Evolutionary conservation across 2,888 invertebrate genomes (phyloP), one percentile per base, ranked within the genome.

Genomic region (Microctonus aethiopoides): DNA sequence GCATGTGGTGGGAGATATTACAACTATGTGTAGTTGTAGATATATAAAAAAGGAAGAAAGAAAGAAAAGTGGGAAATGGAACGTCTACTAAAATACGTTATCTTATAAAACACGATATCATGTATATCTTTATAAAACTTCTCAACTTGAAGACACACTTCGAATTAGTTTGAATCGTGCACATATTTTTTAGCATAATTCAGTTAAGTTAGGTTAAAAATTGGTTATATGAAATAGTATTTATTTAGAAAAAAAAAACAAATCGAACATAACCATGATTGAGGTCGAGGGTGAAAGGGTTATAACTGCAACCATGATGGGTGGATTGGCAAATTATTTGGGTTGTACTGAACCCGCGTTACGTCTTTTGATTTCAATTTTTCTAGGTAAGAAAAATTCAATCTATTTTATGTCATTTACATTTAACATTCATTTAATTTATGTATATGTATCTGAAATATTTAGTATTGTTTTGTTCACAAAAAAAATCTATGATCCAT

Each of bases 271-370:
- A 61, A 39, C 32, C 61, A 61, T 57, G 56, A 72, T 59, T n/a
- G 56, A 54, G 26, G 70, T 57, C 16, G 32, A 68, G 22, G 54
- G 68, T 39, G 46, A n/a, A 7, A 46, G 46, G n/a, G 46, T 9
- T n/a, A n/a, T n/a, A n/a, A n/a, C 36, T 22, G 41, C 71, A 68
- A 61, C 72, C 10, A 20, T 68, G 65, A 62, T 81, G n/a, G 75
- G 56, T 22, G 73, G 67, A 32, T 67, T 91, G 3, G 89, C 92
- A 0, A 76, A 78, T 29, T 51, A 86, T 0, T 83, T 91, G 60
- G 91, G 91, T 0, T 90, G 91, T 0, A 89, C 91, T 0, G 91
- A 90, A 72, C 91, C 92, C 13, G 93, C 92, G 0, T 74, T 93
- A 1, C 89, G 91, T 9, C 87, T 94, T 11, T 81, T 94, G 0